Evolutionary conservation across 1,140 invertebrate genomes (phyloP).

Genomic region (Paralvinella palmiformis): DNA sequence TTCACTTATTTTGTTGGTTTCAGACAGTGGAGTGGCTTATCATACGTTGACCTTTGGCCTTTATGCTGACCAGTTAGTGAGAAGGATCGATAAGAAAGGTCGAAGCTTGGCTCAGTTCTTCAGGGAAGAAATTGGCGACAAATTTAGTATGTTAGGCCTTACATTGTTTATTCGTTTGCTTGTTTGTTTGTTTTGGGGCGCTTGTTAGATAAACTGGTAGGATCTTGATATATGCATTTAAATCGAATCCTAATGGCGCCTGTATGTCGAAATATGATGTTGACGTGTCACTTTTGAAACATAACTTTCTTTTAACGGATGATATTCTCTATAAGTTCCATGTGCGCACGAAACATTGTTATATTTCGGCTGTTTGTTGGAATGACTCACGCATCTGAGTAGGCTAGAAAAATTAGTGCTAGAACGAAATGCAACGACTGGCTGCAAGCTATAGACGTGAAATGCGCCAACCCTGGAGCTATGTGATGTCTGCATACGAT

Average conservation of each 20-base stretch:
- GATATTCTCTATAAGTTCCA: no score
- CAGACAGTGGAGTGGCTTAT: constrained; percentile 39
- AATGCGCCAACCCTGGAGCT: no score
- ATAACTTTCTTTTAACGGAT: not conserved
- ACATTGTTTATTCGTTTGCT: not conserved
- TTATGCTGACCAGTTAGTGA: constrained; percentile 47
- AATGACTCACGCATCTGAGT: no score
- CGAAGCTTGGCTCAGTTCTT: constrained; percentile 43
- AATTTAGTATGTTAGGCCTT: constrained; percentile 37
- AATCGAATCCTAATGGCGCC: not conserved
- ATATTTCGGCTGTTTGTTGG: no score
- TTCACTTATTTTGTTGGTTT: no score
- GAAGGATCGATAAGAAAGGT: constrained; percentile 38
- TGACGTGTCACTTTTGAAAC: no score
- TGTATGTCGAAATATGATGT: not conserved
- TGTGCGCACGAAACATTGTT: no score
- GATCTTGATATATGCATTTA: not conserved
- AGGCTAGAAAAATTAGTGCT: no score
- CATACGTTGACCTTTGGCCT: constrained; percentile 46
- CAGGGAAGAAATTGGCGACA: constrained; percentile 45
- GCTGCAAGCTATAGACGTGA: no score
- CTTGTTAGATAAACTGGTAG: not conserved
- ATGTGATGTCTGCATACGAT: no score
- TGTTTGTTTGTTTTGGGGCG: not conserved
- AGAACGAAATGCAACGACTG: no score